phyloP scores from a whole-genome alignment of 2,888 invertebrate species.

The Anodontia alba region DNA sequence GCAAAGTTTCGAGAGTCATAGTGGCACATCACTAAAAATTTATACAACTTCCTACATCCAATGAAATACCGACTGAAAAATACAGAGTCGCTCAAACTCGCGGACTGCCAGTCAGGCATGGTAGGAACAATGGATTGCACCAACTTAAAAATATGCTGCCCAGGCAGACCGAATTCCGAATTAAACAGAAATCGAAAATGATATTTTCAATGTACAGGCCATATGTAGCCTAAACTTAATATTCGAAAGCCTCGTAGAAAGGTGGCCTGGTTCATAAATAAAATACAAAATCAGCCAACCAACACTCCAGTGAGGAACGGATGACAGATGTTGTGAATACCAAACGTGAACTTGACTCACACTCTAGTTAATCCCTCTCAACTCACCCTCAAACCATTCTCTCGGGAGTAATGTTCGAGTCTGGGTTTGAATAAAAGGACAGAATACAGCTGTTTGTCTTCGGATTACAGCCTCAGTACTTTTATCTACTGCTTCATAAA shows the following conservation, averaged over 20 bases:
- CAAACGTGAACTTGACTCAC: no score
- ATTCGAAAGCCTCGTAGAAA: constrained; percentile 29
- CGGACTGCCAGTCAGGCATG: not conserved
- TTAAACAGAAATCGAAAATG: not conserved
- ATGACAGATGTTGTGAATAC: no score
- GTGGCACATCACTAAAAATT: not conserved
- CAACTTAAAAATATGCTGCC: not conserved
- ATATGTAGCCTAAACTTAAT: not conserved
- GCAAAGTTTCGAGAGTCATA: not conserved
- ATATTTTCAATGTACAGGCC: constrained; percentile 23
- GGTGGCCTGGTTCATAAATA: constrained; percentile 26
- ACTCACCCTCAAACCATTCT: no score
- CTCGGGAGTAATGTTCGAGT: no score
- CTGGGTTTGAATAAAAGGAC: no score
- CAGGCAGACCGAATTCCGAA: no score
- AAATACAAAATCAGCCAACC: no score
- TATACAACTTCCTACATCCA: not conserved
- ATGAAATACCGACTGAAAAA: not conserved
- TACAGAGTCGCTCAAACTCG: not conserved
- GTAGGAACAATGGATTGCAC: not conserved
- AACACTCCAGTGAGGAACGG: no score
- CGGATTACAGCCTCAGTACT: no score
- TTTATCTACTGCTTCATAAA: no score
- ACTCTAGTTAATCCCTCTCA: no score
- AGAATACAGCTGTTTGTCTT: no score